phyloP scores from a whole-genome alignment of 2,797 vertebrate genomes.

The Vireo griseus region DNA sequence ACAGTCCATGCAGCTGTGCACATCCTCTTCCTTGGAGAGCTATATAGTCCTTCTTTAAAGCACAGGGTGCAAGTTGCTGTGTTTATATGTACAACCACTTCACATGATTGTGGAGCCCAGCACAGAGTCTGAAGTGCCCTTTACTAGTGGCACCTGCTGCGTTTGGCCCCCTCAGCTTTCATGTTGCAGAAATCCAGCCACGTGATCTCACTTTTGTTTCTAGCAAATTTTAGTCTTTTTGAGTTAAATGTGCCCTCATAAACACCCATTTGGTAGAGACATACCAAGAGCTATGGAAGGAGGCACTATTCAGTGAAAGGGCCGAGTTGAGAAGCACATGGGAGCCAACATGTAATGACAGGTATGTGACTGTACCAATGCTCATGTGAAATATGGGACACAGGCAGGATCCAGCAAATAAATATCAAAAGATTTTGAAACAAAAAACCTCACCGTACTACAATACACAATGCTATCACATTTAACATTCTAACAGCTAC shows the following conservation, averaged over 20 bases:
- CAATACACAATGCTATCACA: background rate
- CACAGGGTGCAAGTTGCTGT: background rate
- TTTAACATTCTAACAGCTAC: background rate
- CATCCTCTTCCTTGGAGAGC: background rate
- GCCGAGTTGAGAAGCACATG: background rate
- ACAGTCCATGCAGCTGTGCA: background rate
- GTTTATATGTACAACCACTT: background rate
- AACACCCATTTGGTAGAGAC: background rate
- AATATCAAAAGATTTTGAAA: background rate
- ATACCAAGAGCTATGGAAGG: background rate
- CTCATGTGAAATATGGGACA: background rate
- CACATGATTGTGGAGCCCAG: rapidly evolving
- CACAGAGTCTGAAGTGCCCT: rapidly evolving
- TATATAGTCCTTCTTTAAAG: background rate
- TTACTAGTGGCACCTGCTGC: background rate
- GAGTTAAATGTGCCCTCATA: background rate
- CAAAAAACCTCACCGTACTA: background rate
- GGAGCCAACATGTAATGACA: background rate
- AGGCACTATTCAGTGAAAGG: background rate
- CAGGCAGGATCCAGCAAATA: background rate
- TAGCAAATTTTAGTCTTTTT: background rate
- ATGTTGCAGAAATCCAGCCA: rapidly evolving
- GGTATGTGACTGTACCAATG: background rate
- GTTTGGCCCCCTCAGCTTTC: background rate
- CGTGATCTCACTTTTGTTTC: background rate